Evolutionary conservation across 2,797 vertebrate genomes (phyloP), one percentile per base, ranked within the genome.

Genomic region (Tragelaphus eurycerus): DNA sequence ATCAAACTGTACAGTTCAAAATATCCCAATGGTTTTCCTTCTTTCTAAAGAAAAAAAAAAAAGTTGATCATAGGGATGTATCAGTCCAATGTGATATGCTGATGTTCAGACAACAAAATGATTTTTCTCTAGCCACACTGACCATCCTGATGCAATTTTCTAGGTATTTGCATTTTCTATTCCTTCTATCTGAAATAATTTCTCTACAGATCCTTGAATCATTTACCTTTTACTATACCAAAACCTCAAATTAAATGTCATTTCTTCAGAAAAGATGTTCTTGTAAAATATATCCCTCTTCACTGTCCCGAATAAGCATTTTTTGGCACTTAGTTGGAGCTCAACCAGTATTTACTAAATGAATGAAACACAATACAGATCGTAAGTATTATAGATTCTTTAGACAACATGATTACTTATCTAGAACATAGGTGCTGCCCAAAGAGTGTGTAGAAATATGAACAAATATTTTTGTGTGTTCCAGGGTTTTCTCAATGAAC

Each of bases 81-180:
- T 29, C 25, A 34, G 7, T n/a, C 34, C 29, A 76, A 2, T 74
- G 52, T 50, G 6, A 21, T 17, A 19, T 43, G 14, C 4, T 54
- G 8, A 48, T 71, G 21, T 6, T 74, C 16, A 62, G 10, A 14
- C 19, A 48, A 94, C 2, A 31, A 11, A 13, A 29, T 48, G 25
- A 29, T 11, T 74, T 50, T 16, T 25, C 12, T 43, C 21, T 38
- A 50, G 12, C 27, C 52, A 48, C 29, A 2, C 0, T 12, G 25
- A 9, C 0, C 34, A 7, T 46, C 6, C 12, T 3, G 3, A 7
- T 67, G 6, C 23, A n/a, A 1, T 0, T 57, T 11, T 29, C 4
- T 25, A 2, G 19, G 5, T 17, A 15, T 67, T 71, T 60, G 13
- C 19, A 13, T 2, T 81, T 84, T 78, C 10, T 38, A 1, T 12